A percentile compares a stretch with the other conserved stretches of the same genome.
Evolutionary conservation across 2,888 invertebrate genomes (phyloP).

Genomic region (Apomyelois bistriatella): DNA sequence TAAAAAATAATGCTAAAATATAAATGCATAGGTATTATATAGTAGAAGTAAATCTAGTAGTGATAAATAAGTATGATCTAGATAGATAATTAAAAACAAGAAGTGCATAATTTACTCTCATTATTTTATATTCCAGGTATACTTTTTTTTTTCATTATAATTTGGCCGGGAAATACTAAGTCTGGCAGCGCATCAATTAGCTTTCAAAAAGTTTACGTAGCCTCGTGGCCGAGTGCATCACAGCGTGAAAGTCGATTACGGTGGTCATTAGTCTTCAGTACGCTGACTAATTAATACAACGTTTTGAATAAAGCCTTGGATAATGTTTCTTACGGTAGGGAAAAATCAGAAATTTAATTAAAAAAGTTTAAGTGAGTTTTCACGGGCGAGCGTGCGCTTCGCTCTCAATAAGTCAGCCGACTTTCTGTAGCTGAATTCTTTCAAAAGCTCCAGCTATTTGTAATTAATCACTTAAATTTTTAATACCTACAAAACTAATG

Average conservation of each 20-base stretch:
- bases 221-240: slow-evolving; percentile 33
- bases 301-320: slow-evolving; percentile 67
- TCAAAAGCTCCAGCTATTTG: slow-evolving; percentile 32
- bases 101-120: background rate
- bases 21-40: no score
- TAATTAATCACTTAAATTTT: slow-evolving; percentile 43
- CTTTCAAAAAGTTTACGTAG: slow-evolving; percentile 30
- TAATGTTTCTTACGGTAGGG: slow-evolving; percentile 58
- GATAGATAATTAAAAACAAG: no score
- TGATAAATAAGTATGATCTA: no score
- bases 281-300: slow-evolving; percentile 71
- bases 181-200: slow-evolving; percentile 23
- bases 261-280: slow-evolving; percentile 62
- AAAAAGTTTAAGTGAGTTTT: slow-evolving; percentile 79
- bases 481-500: background rate
- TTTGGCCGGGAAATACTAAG: background rate
- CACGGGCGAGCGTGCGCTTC: slow-evolving; percentile 64
- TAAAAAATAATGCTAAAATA: no score
- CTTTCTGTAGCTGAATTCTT: slow-evolving; percentile 54
- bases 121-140: background rate
- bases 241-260: slow-evolving; percentile 59
- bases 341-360: slow-evolving; percentile 78
- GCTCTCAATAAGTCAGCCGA: slow-evolving; percentile 65
- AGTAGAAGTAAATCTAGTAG: no score
- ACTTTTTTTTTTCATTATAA: background rate